A percentile compares a stretch with the other conserved stretches of the same genome.
These are phyloP conservation scores for Bimastos eiseni DNA, from an alignment of 2,888 invertebrate species.

Conservation along the genomic window DNA sequence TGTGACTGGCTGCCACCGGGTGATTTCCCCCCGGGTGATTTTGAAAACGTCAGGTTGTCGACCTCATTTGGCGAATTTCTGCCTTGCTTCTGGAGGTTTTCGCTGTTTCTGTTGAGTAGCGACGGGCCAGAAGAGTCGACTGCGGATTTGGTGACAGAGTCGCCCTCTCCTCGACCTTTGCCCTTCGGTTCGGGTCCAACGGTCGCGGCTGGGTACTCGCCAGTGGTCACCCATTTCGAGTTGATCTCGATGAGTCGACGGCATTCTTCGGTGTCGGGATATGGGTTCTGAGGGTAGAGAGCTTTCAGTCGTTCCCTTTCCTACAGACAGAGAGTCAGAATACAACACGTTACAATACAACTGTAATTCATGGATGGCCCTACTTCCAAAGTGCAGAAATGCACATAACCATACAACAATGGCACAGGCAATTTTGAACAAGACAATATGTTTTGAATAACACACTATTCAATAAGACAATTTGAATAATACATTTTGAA, in stretches of 20 bases:
- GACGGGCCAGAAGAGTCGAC: not conserved
- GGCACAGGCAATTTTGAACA: too few relatives aligned
- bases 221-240: constrained; percentile 64
- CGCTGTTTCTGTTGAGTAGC: not conserved
- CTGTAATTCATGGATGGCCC: too few relatives aligned
- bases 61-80: not conserved
- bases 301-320: constrained; percentile 82
- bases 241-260: constrained; percentile 79
- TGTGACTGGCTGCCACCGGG: not conserved
- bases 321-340: constrained; percentile 63
- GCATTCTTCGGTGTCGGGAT: constrained; percentile 77
- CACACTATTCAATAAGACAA: too few relatives aligned
- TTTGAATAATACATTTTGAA: too few relatives aligned
- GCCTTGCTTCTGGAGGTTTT: not conserved
- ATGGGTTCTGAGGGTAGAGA: constrained; percentile 78
- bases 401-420: too few relatives aligned
- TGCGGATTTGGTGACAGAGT: not conserved
- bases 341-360: not conserved
- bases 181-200: not conserved
- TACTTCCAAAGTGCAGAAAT: too few relatives aligned
- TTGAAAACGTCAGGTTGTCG: not conserved
- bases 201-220: constrained; percentile 38
- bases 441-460: too few relatives aligned
- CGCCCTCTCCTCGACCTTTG: not conserved
- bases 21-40: not conserved